phyloP scores from a whole-genome alignment of 1,140 invertebrate genomes.

The Sitophilus oryzae region DNA sequence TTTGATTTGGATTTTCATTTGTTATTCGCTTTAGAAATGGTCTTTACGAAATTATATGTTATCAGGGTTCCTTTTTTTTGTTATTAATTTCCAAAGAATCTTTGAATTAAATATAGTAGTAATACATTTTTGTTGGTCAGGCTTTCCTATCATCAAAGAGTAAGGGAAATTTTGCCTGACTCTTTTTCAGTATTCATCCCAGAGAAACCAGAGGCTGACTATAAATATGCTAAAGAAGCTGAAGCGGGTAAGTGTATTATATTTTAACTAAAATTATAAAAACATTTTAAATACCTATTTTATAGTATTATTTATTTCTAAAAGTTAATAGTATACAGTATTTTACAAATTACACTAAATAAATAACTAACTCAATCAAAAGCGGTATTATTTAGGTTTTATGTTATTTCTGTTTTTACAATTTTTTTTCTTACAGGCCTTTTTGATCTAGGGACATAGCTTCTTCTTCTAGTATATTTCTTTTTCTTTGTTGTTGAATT shows the following conservation, averaged over 20 bases:
- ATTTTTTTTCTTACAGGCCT: conserved; percentile 15
- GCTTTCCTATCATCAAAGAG: conserved; percentile 90
- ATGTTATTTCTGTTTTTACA: neutral
- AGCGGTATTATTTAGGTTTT: neutral
- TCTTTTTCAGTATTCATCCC: conserved; percentile 82
- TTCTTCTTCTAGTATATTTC: conserved; percentile 27
- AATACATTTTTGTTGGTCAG: conserved; percentile 47
- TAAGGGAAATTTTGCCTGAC: conserved; percentile 87
- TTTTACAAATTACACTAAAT: neutral
- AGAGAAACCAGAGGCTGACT: conserved; percentile 66
- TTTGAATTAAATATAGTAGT: neutral
- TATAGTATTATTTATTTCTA: neutral
- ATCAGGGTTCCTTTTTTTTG: too few relatives aligned
- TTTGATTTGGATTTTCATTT: too few relatives aligned
- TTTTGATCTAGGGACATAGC: conserved; percentile 20
- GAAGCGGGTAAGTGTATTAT: conserved; percentile 61
- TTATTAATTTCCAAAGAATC: neutral
- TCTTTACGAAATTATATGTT: too few relatives aligned
- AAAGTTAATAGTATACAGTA: neutral
- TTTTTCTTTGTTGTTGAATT: conserved; percentile 22
- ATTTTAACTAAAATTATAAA: too few relatives aligned
- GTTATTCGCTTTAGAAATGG: too few relatives aligned
- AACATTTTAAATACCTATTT: neutral
- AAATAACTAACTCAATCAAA: neutral
- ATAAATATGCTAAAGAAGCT: conserved; percentile 76